A percentile compares a stretch with the other conserved stretches of the same genome.
These are phyloP conservation scores for Hippocampus kuda DNA, from an alignment of 2,797 vertebrate species.

Conservation along the genomic window DNA sequence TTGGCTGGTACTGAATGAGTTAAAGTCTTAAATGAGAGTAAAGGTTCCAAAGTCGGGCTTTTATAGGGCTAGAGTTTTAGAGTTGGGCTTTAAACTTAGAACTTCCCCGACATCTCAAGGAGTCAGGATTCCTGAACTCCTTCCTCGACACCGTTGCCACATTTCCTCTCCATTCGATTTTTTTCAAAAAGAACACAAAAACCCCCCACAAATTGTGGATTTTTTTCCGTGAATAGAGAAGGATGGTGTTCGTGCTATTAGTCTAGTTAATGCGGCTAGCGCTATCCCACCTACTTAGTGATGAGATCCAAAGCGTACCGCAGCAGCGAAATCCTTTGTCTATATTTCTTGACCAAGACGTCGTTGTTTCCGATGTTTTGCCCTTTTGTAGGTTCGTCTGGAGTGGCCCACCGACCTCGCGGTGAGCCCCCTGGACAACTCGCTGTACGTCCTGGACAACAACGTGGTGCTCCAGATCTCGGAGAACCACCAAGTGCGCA, in stretches of 20 bases:
- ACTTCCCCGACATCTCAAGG: too few relatives aligned
- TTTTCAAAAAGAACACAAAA: too few relatives aligned
- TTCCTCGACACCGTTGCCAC: too few relatives aligned
- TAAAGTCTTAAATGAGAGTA: too few relatives aligned
- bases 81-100: too few relatives aligned
- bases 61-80: too few relatives aligned
- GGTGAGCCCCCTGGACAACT: slow-evolving; percentile 96
- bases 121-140: too few relatives aligned
- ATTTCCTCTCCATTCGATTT: too few relatives aligned
- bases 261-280: background rate
- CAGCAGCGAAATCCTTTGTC: background rate
- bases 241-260: background rate
- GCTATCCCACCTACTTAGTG: background rate
- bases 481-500: slow-evolving; percentile 95
- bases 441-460: slow-evolving; percentile 91
- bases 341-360: slow-evolving; percentile 1
- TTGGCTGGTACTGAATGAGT: too few relatives aligned
- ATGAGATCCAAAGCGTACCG: background rate
- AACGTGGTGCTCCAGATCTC: slow-evolving; percentile 96
- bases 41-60: too few relatives aligned
- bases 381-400: slow-evolving; percentile 75
- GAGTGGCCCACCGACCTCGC: slow-evolving; percentile 97
- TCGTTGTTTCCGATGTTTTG: slow-evolving; percentile 25
- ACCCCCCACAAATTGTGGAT: too few relatives aligned
- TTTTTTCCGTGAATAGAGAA: too few relatives aligned